Evolutionary conservation across 2,888 invertebrate species (phyloP).

Genomic region (Ephialtes manifestator): DNA sequence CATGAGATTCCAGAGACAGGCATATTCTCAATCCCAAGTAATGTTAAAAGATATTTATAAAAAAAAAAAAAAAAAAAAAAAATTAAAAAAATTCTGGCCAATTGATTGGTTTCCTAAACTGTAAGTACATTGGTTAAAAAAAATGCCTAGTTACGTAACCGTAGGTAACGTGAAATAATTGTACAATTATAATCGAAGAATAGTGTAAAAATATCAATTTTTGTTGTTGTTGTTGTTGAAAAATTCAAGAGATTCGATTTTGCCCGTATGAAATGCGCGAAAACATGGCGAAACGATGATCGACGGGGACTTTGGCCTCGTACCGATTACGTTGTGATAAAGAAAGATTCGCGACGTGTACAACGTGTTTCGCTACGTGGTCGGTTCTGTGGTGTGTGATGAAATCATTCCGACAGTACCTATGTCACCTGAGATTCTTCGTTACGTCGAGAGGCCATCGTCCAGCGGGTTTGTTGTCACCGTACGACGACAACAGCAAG

Average conservation of each 20-base stretch:
- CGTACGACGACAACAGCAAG: slow-evolving; percentile 10
- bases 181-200: slow-evolving; percentile 14
- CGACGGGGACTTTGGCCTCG: not conserved
- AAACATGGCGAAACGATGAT: not conserved
- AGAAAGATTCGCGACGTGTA: not conserved
- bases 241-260: not conserved
- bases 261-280: slow-evolving; percentile 6
- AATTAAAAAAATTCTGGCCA: not conserved
- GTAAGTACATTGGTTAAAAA: slow-evolving; percentile 26
- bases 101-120: slow-evolving; percentile 15
- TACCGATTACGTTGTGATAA: not conserved
- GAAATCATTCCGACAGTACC: not conserved
- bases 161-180: slow-evolving; percentile 1
- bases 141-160: slow-evolving; percentile 23
- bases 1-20: slow-evolving; percentile 54
- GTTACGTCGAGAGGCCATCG: slow-evolving; percentile 25
- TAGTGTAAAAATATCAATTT: not conserved
- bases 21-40: slow-evolving; percentile 9
- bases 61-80: slow-evolving; percentile 8
- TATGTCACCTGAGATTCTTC: slow-evolving; percentile 48
- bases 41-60: not conserved
- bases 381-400: not conserved
- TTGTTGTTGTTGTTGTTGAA: not conserved
- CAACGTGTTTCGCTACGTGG: not conserved
- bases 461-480: not conserved